phyloP scores from a whole-genome alignment of 2,888 invertebrate genomes.

The Seira sanloemensis region DNA sequence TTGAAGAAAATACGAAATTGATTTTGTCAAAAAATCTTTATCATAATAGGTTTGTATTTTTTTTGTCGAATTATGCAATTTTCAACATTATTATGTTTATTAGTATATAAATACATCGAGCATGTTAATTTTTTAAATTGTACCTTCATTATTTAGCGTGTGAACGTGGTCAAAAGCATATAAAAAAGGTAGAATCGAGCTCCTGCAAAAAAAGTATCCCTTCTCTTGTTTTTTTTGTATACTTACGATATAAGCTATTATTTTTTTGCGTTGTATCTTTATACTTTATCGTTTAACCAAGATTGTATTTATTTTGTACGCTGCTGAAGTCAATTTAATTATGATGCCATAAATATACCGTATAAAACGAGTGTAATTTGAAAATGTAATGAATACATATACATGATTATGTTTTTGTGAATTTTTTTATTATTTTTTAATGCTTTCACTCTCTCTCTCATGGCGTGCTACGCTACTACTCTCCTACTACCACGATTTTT shows the following conservation, averaged over 20 bases:
- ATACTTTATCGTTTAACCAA: neutral
- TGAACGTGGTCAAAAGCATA: neutral
- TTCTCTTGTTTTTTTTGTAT: neutral
- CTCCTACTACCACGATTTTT: slow-evolving; percentile 39
- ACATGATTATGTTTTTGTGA: slow-evolving; percentile 7
- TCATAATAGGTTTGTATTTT: neutral
- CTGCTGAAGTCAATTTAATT: slow-evolving; percentile 2
- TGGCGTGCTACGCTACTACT: slow-evolving; percentile 37
- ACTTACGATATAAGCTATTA: neutral
- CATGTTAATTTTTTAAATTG: neutral
- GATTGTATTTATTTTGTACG: slow-evolving; percentile 16
- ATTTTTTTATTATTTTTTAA: slow-evolving; percentile 47
- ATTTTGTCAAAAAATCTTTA: neutral
- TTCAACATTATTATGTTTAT: neutral
- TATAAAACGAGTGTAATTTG: neutral
- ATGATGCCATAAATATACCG: neutral
- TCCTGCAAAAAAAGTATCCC: neutral
- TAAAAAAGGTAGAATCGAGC: neutral
- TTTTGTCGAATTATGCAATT: neutral
- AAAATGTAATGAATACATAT: neutral
- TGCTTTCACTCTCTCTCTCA: slow-evolving; percentile 46
- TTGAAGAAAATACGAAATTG: no score
- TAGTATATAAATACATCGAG: no score
- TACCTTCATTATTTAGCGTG: neutral
- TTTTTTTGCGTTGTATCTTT: neutral